These are phyloP conservation scores for Drosophila burlai DNA, from an alignment of 1,140 invertebrate species.

Conservation along the genomic window DNA sequence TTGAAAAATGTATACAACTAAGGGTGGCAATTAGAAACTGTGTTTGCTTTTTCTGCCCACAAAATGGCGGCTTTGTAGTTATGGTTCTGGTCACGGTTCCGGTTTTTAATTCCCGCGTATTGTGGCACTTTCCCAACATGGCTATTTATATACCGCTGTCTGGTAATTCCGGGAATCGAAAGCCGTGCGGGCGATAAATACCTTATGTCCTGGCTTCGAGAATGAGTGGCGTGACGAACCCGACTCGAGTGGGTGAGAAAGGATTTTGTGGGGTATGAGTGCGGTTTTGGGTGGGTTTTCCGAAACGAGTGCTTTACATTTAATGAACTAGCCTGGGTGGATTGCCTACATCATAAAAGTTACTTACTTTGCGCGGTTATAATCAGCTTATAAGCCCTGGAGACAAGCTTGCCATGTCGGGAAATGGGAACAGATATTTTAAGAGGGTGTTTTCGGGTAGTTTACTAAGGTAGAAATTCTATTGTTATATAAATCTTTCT, in stretches of 20 bases:
- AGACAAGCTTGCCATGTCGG: not conserved
- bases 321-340: slow-evolving; percentile 13
- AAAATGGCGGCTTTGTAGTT: slow-evolving; percentile 64
- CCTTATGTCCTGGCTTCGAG: not conserved
- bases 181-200: slow-evolving; percentile 55
- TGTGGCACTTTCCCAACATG: slow-evolving; percentile 13
- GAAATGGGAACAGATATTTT: not conserved
- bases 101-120: slow-evolving; percentile 17
- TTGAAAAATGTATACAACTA: slow-evolving; percentile 17
- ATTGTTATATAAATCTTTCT: too few relatives aligned
- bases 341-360: slow-evolving; percentile 1
- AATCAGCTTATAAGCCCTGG: slow-evolving; percentile 2
- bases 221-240: slow-evolving; percentile 47
- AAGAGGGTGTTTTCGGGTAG: not conserved
- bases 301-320: slow-evolving; percentile 21
- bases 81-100: slow-evolving; percentile 49
- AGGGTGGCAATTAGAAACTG: slow-evolving; percentile 76
- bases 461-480: too few relatives aligned
- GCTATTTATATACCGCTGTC: slow-evolving; percentile 7
- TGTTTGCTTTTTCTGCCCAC: slow-evolving; percentile 58
- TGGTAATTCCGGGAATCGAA: slow-evolving; percentile 35
- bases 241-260: slow-evolving; percentile 50
- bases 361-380: slow-evolving; percentile 1
- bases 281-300: slow-evolving; percentile 1
- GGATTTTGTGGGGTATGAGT: slow-evolving; percentile 5